Base-by-base conservation (phyloP, 2,113 vertebrate species). In the crab-eating macaque (Macaca fascicularis) region DNA sequence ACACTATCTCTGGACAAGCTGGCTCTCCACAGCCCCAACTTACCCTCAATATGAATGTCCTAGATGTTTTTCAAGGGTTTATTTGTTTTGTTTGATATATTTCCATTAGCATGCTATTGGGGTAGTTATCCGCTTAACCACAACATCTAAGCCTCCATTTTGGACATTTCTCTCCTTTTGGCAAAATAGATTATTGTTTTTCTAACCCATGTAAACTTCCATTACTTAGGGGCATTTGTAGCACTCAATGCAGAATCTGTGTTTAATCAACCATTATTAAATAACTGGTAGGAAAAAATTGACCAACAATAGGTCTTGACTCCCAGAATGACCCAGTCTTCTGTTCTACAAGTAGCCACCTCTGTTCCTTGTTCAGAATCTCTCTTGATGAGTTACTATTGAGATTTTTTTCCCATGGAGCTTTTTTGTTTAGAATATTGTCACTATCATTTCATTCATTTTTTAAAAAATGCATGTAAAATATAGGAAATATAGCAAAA, bases 281-380 rank as follows among this genome's bases (percentile, higher is more conserved):
- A 95, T 96, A 96, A 97, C 23, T 90, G 88, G 96, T 96, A 96
- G 90, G 72, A 96, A 78, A 89, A 88, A 90, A 80, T 78, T 96
- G 91, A 97, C 57, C 79, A 72, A 75, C 75, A 70, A 75, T 75
- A 59, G 76, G 32, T 92, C 40, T 94, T 96, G n/a, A 94, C 43
- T 95, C 80, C 32, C 55, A 67, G 64, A 94, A 95, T 43, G 50
- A 97, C 59, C 57, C 40, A 74, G 40, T 64, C 45, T 93, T 97
- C 83, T 95, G 25, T 48, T 61, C 67, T 70, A 43, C 30, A 88
- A 92, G 74, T 59, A 95, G 30, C 17, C 7, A 89, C 27, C 61
- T 12, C 19, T 84, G 5, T 70, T 95, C n/a, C 25, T 92, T 80
- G 27, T 8, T 27, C 17, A 72, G 43, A 90, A 38, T 95, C 96